A percentile compares a stretch with the other conserved stretches of the same genome.
Conservation (phyloP, 2,888 invertebrate genomes). For the Campaea margaritaria region DNA sequence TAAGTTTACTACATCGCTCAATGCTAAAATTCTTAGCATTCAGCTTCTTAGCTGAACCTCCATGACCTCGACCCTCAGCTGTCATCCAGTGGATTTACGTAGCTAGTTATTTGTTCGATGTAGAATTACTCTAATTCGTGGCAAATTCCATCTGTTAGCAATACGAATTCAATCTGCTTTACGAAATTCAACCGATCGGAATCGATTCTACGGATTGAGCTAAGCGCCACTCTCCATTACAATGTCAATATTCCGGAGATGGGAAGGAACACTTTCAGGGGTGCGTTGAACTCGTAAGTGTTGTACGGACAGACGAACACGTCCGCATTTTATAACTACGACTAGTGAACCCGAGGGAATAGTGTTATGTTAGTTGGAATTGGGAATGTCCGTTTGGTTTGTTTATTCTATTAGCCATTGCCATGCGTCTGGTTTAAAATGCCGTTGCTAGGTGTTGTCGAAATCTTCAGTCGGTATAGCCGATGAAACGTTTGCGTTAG, state of each 20-base stretch:
- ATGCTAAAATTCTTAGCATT: slow-evolving; percentile 9
- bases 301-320: slow-evolving; percentile 70
- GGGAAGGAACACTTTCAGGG: slow-evolving; percentile 54
- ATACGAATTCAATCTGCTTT: not conserved
- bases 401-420: slow-evolving; percentile 51
- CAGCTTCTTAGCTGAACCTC: slow-evolving; percentile 1
- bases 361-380: slow-evolving; percentile 52
- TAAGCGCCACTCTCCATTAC: slow-evolving; percentile 26
- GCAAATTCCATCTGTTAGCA: slow-evolving; percentile 2
- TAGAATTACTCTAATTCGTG: no score
- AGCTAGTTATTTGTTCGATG: not conserved
- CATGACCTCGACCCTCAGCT: slow-evolving; percentile 18
- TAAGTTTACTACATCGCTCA: not conserved
- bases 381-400: slow-evolving; percentile 63
- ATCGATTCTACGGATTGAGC: slow-evolving; percentile 9
- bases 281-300: slow-evolving; percentile 74
- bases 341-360: slow-evolving; percentile 58
- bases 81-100: slow-evolving; percentile 7
- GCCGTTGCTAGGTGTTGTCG: slow-evolving; percentile 12
- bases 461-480: not conserved
- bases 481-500: no score
- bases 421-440: slow-evolving; percentile 17
- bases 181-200: not conserved
- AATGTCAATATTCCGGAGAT: slow-evolving; percentile 47
- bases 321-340: slow-evolving; percentile 71